These are phyloP conservation scores for Autographa gamma DNA, from an alignment of 2,888 invertebrate species.

Conservation along the genomic window DNA sequence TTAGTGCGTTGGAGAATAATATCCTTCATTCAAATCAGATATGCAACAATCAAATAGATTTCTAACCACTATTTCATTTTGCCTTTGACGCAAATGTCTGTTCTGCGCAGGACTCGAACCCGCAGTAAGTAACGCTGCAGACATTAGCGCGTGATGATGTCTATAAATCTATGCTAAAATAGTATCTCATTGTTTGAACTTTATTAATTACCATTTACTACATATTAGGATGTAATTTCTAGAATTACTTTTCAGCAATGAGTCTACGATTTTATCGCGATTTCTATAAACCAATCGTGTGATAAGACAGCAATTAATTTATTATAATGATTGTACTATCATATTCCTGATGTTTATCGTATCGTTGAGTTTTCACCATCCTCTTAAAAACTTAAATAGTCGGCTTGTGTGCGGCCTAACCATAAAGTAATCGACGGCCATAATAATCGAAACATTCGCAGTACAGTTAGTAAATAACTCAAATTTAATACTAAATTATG, in stretches of 20 bases:
- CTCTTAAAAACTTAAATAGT: neutral
- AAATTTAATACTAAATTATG: neutral
- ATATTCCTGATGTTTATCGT: neutral
- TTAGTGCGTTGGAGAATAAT: too few species aligned
- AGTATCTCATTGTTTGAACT: neutral
- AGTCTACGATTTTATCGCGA: neutral
- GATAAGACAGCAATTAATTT: neutral
- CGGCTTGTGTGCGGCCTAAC: too few species aligned
- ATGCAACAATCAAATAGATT: too few species aligned
- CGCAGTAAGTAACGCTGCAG: neutral
- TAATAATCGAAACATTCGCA: neutral
- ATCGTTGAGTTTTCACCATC: neutral
- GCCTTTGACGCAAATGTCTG: neutral
- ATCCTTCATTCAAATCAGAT: too few species aligned
- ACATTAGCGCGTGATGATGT: neutral
- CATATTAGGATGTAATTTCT: too few species aligned
- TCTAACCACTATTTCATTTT: too few species aligned
- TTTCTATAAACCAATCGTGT: neutral
- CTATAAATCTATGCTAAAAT: neutral
- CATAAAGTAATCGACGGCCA: too few species aligned
- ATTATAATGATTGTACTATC: neutral
- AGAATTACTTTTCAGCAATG: neutral
- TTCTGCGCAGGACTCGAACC: neutral
- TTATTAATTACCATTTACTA: neutral
- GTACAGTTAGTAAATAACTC: neutral